These are phyloP conservation scores for Pollimyrus isidori DNA, from an alignment of 2,113 vertebrate species.

Conservation along the genomic window DNA sequence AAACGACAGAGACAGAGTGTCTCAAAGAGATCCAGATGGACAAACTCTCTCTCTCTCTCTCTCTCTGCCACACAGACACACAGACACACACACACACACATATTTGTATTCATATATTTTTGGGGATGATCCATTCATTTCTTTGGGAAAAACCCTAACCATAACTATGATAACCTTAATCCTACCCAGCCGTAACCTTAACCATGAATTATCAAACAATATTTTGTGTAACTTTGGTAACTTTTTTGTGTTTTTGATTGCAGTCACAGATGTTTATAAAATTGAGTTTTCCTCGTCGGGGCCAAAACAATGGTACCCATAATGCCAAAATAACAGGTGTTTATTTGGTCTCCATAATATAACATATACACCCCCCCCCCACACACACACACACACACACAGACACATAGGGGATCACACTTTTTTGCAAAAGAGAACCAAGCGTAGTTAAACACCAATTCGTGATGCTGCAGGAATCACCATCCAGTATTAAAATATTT, in stretches of 20 bases:
- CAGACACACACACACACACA: not conserved
- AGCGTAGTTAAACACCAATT: not conserved
- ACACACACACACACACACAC: not conserved
- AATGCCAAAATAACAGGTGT: not conserved
- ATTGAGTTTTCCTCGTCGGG: not conserved
- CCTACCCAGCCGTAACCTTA: not conserved
- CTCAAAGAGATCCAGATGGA: not conserved
- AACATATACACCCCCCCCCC: not conserved
- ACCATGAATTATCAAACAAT: not conserved
- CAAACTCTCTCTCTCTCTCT: not conserved
- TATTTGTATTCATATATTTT: not conserved
- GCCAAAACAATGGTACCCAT: not conserved
- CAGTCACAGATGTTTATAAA: not conserved
- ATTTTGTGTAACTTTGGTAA: too few relatives aligned
- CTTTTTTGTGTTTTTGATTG: not conserved
- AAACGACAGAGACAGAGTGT: not conserved
- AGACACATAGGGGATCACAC: not conserved
- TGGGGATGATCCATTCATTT: not conserved
- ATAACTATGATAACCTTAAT: not conserved
- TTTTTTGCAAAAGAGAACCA: not conserved
- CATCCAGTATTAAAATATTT: not conserved
- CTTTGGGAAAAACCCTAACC: not conserved
- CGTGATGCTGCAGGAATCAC: not conserved
- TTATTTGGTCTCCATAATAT: not conserved
- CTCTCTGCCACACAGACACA: not conserved